Conservation (phyloP, 2,888 invertebrate species). For the Chirona hameri region DNA sequence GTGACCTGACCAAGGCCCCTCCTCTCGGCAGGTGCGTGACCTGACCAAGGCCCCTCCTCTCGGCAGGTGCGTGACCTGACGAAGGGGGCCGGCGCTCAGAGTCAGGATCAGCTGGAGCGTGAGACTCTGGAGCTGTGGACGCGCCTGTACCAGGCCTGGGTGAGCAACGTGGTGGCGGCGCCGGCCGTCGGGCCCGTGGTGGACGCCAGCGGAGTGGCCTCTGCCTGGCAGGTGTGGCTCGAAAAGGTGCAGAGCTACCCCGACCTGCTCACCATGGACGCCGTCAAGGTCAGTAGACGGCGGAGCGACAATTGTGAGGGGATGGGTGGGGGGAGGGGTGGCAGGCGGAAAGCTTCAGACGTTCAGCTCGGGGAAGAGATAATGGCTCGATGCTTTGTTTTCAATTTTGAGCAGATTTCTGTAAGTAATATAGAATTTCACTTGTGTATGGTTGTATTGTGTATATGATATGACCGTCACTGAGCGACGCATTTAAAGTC, state of each 20-base stretch:
- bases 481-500: too few relatives aligned
- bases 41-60: background rate
- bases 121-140: slow-evolving; percentile 92
- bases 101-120: slow-evolving; percentile 59
- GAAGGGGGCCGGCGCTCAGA: slow-evolving; percentile 49
- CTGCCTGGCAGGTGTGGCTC: slow-evolving; percentile 41
- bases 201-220: slow-evolving; percentile 38
- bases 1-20: background rate
- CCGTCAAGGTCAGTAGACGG: background rate
- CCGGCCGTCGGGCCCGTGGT: slow-evolving; percentile 37
- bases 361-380: too few relatives aligned
- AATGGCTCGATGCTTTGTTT: too few relatives aligned
- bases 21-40: background rate
- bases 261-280: slow-evolving; percentile 23
- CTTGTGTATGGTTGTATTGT: too few relatives aligned
- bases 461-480: too few relatives aligned
- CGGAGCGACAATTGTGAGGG: too few relatives aligned
- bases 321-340: too few relatives aligned
- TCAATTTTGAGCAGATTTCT: too few relatives aligned
- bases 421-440: too few relatives aligned
- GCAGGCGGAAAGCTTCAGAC: too few relatives aligned
- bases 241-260: slow-evolving; percentile 41
- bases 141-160: slow-evolving; percentile 87
- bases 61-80: slow-evolving; percentile 6
- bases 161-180: slow-evolving; percentile 49